Conservation (phyloP, 1,140 invertebrate species). For the Lucilia cuprina region DNA sequence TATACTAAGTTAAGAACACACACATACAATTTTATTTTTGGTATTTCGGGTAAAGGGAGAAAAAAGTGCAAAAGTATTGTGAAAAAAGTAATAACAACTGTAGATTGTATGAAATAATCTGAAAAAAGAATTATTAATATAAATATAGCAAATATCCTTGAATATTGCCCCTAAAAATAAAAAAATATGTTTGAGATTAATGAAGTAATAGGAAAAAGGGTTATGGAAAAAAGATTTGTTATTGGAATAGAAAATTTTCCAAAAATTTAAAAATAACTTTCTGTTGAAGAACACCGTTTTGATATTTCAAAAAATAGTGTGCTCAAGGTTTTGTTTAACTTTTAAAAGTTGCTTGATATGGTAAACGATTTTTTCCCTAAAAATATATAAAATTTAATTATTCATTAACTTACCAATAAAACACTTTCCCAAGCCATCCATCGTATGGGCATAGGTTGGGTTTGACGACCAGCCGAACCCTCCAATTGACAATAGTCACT, state of each 20-base stretch:
- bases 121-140: background rate
- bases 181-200: background rate
- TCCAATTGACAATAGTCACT: slow-evolving; percentile 77
- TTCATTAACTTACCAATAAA: slow-evolving; percentile 71
- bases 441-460: slow-evolving; percentile 73
- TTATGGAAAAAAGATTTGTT: background rate
- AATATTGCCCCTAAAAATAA: background rate
- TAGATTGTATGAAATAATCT: background rate
- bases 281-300: no score
- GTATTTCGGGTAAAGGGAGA: background rate
- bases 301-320: background rate
- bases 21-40: background rate
- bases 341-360: no score
- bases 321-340: no score
- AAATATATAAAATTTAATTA: background rate
- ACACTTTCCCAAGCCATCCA: slow-evolving; percentile 88
- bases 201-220: background rate
- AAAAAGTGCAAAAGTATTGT: background rate
- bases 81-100: background rate
- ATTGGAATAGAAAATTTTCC: background rate
- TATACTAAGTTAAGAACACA: background rate
- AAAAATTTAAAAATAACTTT: background rate
- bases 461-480: slow-evolving; percentile 62
- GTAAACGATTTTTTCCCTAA: background rate
- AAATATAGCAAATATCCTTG: background rate